A percentile compares a stretch with the other conserved stretches of the same genome.
These are phyloP conservation scores for Bombus ignitus DNA, from an alignment of 1,140 invertebrate genomes.

Conservation along the genomic window DNA sequence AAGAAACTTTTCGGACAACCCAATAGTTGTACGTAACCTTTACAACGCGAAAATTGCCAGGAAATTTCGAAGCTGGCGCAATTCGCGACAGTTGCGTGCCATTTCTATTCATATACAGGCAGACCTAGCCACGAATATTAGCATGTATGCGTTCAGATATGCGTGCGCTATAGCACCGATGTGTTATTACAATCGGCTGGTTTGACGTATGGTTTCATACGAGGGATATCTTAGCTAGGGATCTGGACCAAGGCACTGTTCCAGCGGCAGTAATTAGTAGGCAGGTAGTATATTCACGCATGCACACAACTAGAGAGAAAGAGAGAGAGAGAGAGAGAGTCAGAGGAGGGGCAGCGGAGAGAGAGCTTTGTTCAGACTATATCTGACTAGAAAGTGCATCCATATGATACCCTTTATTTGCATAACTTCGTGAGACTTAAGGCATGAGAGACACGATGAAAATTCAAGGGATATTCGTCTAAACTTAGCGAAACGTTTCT, in stretches of 20 bases:
- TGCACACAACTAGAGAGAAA: neutral
- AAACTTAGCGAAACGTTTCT: neutral
- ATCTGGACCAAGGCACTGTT: constrained; percentile 53
- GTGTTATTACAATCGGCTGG: constrained; percentile 50
- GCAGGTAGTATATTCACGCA: constrained; percentile 27
- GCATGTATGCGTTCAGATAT: constrained; percentile 10
- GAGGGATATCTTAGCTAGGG: constrained; percentile 50
- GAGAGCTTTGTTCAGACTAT: neutral
- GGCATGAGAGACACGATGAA: neutral
- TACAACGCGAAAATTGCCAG: neutral
- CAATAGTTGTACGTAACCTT: too few relatives aligned
- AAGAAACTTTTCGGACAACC: too few relatives aligned
- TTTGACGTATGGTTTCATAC: constrained; percentile 57
- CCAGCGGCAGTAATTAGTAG: constrained; percentile 59
- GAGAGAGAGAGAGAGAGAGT: neutral
- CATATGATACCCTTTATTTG: constrained; percentile 9
- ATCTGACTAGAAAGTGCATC: constrained; percentile 19
- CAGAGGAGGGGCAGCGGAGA: neutral
- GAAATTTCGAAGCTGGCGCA: neutral
- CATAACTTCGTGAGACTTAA: constrained; percentile 22
- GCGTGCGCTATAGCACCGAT: constrained; percentile 3
- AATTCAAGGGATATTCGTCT: neutral
- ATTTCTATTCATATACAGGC: neutral
- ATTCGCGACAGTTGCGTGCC: neutral
- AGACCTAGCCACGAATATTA: neutral